phyloP scores from a whole-genome alignment of 2,888 invertebrate genomes.

The Cheilosia vernalis region DNA sequence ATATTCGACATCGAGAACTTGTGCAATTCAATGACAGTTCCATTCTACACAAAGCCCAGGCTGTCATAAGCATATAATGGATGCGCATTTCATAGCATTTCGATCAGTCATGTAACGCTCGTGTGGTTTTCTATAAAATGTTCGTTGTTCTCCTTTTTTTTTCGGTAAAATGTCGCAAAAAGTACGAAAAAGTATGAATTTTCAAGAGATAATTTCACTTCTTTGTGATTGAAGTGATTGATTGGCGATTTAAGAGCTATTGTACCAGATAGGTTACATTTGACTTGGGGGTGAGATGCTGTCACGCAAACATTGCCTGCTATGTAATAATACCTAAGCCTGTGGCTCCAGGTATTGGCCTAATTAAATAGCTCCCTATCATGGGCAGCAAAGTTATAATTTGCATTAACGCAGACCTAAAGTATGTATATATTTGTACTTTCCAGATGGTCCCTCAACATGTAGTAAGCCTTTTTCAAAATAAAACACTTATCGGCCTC shows the following conservation, averaged over 20 bases:
- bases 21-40: slow-evolving; percentile 23
- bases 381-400: too few relatives aligned
- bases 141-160: slow-evolving; percentile 4
- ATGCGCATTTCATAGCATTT: slow-evolving; percentile 53
- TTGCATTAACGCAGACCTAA: not conserved
- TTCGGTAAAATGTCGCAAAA: slow-evolving; percentile 53
- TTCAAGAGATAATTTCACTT: slow-evolving; percentile 69
- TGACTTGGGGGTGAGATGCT: slow-evolving; percentile 7
- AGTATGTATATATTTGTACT: slow-evolving; percentile 41
- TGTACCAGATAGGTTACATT: slow-evolving; percentile 28
- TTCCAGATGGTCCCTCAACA: slow-evolving; percentile 40
- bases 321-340: not conserved
- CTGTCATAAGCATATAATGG: slow-evolving; percentile 72
- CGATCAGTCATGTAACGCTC: slow-evolving; percentile 77
- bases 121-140: slow-evolving; percentile 75
- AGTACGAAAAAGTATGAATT: slow-evolving; percentile 66
- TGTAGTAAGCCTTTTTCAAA: slow-evolving; percentile 67
- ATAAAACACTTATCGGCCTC: slow-evolving; percentile 62
- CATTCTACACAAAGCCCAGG: slow-evolving; percentile 20
- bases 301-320: slow-evolving; percentile 5
- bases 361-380: too few relatives aligned
- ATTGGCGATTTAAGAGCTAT: slow-evolving; percentile 52
- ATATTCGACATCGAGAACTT: slow-evolving; percentile 6
- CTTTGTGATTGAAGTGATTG: slow-evolving; percentile 76
- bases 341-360: too few relatives aligned